Base-by-base conservation (phyloP, 2,797 vertebrate genomes). In the Glossophaga mutica region DNA sequence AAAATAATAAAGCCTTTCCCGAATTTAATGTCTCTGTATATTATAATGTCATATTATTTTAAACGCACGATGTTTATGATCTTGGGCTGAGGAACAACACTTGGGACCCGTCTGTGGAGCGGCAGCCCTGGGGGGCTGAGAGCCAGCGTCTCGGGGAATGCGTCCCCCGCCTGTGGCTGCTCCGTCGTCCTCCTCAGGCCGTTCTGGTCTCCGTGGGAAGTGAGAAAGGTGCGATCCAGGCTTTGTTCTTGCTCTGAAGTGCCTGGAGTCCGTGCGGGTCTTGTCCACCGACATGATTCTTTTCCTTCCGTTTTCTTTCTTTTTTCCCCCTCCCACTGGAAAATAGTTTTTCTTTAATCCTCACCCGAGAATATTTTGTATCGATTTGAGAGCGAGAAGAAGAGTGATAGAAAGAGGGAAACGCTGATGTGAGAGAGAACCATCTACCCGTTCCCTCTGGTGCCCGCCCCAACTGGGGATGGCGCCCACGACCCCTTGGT, bases 341-440 rank as follows among this genome's bases (percentile, higher is more conserved):
- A 95, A 97, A 52, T 42, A 82, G 57, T 14, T 55, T 98, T 98
- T 98, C 29, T 65, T 18, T 16, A 32, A 65, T 16, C 32, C 32
- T n/a, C 62, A 18, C 32, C 6, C 32, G 6, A 65, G 62, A 29
- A n/a, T n/a, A 32, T 16, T n/a, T 65, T 18, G 29, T n/a, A 32
- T 3, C 7, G 62, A 65, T 65, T 15, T 16, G 29, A 65, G 59
- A 29, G 59, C 24, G 26, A 59, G 29, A 62, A 29, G 24, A 11
- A 59, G 55, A 29, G 57, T 5, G 24, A 29, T 12, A 29, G 12
- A 29, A 15, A 32, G 59, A 32, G 59, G 5, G 12, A 59, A 14
- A 5, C 24, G 1, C 6, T 3, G 10, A 14, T 29, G 57, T 11
- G 26, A 14, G 18, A 15, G 59, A 32, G 62, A 65, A 18, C 8